Evolutionary conservation across 2,888 invertebrate species (phyloP).

Genomic region (Eudasyphora cyanicolor): DNA sequence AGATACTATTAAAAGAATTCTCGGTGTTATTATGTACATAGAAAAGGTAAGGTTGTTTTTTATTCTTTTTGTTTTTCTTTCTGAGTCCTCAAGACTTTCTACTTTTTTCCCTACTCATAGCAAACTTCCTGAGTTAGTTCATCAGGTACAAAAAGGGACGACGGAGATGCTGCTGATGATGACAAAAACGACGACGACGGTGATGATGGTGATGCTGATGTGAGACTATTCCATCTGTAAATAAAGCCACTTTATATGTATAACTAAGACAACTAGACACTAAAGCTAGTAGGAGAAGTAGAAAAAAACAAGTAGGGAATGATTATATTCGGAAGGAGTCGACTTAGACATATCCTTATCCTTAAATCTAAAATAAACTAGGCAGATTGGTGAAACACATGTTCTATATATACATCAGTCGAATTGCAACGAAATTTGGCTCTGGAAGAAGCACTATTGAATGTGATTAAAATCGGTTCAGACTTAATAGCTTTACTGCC

Average conservation of each 20-base stretch:
- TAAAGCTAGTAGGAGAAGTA: too few species aligned
- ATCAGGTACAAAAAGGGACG: conserved; percentile 40
- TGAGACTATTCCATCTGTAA: conserved; percentile 61
- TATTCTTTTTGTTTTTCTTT: too few species aligned
- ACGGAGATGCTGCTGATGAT: conserved; percentile 32
- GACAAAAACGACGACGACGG: conserved; percentile 24
- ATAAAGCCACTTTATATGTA: conserved; percentile 63
- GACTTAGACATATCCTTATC: too few species aligned
- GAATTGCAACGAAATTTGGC: too few species aligned
- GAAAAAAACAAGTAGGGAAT: too few species aligned
- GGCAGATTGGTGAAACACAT: too few species aligned
- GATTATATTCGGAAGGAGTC: too few species aligned
- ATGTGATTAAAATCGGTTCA: too few species aligned
- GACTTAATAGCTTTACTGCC: too few species aligned
- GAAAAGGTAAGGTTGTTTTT: not conserved
- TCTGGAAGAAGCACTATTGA: too few species aligned
- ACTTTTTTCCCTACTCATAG: conserved; percentile 31
- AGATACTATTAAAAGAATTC: conserved; percentile 46
- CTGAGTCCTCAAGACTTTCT: conserved; percentile 23
- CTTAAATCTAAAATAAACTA: too few species aligned
- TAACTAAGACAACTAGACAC: not conserved
- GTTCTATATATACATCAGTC: too few species aligned
- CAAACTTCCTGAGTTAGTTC: conserved; percentile 55
- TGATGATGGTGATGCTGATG: conserved; percentile 49
- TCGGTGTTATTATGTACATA: conserved; percentile 48